Percentiles rank a stretch among this genome's conserved stretches.
Conservation (phyloP, 2,888 invertebrate genomes). For the Lordiphosa fenestrarum region DNA sequence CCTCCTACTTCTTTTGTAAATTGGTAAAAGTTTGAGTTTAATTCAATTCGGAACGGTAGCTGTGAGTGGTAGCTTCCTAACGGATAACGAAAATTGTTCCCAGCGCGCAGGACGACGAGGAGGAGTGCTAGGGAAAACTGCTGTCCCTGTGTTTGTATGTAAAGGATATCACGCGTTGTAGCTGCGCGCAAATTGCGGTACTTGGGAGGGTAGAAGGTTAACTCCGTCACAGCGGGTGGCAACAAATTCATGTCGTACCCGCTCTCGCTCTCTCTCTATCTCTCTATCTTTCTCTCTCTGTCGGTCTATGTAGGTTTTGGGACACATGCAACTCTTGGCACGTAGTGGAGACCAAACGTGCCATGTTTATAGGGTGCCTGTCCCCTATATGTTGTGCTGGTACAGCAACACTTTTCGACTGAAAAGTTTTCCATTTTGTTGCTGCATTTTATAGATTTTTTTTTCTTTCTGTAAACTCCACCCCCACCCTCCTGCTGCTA, state of each 20-base stretch:
- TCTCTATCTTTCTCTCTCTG: no score
- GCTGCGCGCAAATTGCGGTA: constrained; percentile 69
- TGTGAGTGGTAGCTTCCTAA: constrained; percentile 75
- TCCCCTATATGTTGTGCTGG: constrained; percentile 14
- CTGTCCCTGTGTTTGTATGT: constrained; percentile 22
- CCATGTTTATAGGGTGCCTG: constrained; percentile 59
- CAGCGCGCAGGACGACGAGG: constrained; percentile 9
- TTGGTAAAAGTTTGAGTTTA: constrained; percentile 77
- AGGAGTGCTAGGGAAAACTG: neutral
- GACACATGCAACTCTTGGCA: constrained; percentile 47
- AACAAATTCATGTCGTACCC: constrained; percentile 6
- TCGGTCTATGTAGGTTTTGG: neutral
- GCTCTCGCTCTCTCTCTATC: no score
- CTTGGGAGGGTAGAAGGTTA: constrained; percentile 40
- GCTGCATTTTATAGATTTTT: constrained; percentile 50
- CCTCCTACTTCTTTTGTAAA: constrained; percentile 61
- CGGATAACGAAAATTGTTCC: constrained; percentile 54
- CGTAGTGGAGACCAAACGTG: constrained; percentile 63
- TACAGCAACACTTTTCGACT: constrained; percentile 2
- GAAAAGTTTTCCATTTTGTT: constrained; percentile 28
- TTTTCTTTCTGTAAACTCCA: constrained; percentile 32
- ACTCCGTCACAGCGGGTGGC: constrained; percentile 24
- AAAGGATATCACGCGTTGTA: constrained; percentile 63
- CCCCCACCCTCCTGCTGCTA: constrained; percentile 10
- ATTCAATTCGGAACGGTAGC: constrained; percentile 78